These are phyloP conservation scores for Colossoma macropomum DNA, from an alignment of 2,113 vertebrate genomes.

Conservation along the genomic window DNA sequence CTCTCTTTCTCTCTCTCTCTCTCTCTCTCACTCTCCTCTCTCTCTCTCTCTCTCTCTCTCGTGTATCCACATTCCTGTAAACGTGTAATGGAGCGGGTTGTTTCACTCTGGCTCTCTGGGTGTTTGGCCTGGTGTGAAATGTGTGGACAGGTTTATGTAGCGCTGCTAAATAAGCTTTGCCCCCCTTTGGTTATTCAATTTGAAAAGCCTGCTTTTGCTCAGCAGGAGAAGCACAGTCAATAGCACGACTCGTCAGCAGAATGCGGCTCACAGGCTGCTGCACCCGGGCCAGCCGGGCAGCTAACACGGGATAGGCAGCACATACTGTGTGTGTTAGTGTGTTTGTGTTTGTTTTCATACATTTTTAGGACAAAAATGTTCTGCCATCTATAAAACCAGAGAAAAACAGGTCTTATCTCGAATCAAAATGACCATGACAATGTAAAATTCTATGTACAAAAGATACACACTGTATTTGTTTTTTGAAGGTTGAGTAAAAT, in stretches of 20 bases:
- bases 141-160: slow-evolving; percentile 21
- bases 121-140: slow-evolving; percentile 16
- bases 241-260: slow-evolving; percentile 5
- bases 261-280: slow-evolving; percentile 7
- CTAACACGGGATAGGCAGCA: background rate
- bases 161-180: slow-evolving; percentile 11
- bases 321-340: background rate
- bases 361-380: background rate
- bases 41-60: background rate
- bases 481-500: no score
- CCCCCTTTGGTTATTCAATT: slow-evolving; percentile 24
- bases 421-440: no score
- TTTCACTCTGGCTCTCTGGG: background rate
- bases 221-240: slow-evolving; percentile 11
- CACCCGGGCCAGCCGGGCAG: background rate
- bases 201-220: slow-evolving; percentile 31
- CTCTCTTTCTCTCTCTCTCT: slow-evolving; percentile 1
- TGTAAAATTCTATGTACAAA: no score
- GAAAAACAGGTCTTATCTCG: background rate
- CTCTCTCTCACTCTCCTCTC: no score
- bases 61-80: slow-evolving; percentile 8
- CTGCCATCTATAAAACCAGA: background rate
- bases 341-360: background rate
- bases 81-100: background rate
- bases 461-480: no score